Conservation (phyloP, 2,113 vertebrate genomes). For the Athene noctua region DNA sequence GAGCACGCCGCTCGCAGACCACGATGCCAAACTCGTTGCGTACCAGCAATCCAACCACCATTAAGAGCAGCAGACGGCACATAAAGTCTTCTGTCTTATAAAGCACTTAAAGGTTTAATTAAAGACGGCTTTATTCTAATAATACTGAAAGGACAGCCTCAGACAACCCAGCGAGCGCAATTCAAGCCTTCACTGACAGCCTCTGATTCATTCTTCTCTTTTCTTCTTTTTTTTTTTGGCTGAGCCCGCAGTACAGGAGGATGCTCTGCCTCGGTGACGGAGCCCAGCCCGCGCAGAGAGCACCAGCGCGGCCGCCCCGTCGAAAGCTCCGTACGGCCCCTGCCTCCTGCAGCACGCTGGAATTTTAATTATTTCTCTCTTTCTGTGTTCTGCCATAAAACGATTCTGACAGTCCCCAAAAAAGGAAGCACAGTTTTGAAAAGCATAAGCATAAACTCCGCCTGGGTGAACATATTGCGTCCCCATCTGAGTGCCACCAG, state of each 20-base stretch:
- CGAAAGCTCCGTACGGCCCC: not conserved
- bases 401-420: not conserved
- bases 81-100: conserved; percentile 22
- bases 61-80: conserved; percentile 32
- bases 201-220: not conserved
- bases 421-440: not conserved
- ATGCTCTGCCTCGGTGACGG: not conserved
- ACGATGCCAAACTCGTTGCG: fast-evolving
- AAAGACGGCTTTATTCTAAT: conserved; percentile 54
- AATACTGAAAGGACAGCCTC: not conserved
- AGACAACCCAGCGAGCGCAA: not conserved
- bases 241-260: not conserved
- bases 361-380: not conserved
- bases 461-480: conserved; percentile 2
- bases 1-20: not conserved
- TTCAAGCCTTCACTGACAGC: not conserved
- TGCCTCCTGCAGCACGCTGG: not conserved
- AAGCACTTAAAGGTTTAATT: conserved; percentile 67
- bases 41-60: not conserved
- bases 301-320: not conserved
- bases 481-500: conserved; percentile 20
- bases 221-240: not conserved
- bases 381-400: not conserved
- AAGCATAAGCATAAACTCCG: not conserved
- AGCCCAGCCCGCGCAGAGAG: not conserved